phyloP scores from a whole-genome alignment of 2,113 vertebrate genomes.

The Dasypus novemcinctus region DNA sequence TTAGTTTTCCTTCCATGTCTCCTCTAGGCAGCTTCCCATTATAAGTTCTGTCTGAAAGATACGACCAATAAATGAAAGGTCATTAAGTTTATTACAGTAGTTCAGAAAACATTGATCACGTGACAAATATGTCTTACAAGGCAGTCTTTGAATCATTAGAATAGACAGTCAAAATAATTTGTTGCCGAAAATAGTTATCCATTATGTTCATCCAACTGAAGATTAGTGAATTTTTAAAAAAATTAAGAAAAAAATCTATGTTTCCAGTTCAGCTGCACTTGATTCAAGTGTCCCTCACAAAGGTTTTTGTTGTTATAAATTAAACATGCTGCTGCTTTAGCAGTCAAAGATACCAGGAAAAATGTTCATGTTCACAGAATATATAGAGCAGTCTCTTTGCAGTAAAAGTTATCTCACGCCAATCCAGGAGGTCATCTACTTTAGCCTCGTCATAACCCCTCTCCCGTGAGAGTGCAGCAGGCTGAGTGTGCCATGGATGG shows the following conservation, averaged over 20 bases:
- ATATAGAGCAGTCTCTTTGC: slow-evolving; percentile 82
- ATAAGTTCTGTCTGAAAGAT: slow-evolving; percentile 10
- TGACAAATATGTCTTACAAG: no score
- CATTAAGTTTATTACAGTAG: slow-evolving; percentile 58
- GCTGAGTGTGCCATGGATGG: slow-evolving; percentile 90
- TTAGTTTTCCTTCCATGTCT: background rate
- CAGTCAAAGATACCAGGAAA: no score
- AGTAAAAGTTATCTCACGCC: slow-evolving; percentile 87
- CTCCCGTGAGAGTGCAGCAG: slow-evolving; percentile 89
- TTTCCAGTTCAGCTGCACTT: slow-evolving; percentile 78
- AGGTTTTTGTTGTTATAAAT: slow-evolving; percentile 85
- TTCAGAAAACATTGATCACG: slow-evolving; percentile 76
- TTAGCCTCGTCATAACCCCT: no score
- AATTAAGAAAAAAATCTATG: background rate
- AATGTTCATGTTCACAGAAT: slow-evolving; percentile 83
- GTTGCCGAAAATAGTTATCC: slow-evolving; percentile 20
- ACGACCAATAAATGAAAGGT: background rate
- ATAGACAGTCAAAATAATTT: background rate
- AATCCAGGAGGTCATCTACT: slow-evolving; percentile 90
- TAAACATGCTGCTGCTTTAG: slow-evolving; percentile 84
- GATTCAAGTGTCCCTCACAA: slow-evolving; percentile 87
- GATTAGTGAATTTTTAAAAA: no score
- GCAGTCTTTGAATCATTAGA: background rate
- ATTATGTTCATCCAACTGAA: no score
- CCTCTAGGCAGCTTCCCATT: slow-evolving; percentile 37